Conservation (phyloP, 64 coral and sea anemone species). For the Montipora capricornis region DNA sequence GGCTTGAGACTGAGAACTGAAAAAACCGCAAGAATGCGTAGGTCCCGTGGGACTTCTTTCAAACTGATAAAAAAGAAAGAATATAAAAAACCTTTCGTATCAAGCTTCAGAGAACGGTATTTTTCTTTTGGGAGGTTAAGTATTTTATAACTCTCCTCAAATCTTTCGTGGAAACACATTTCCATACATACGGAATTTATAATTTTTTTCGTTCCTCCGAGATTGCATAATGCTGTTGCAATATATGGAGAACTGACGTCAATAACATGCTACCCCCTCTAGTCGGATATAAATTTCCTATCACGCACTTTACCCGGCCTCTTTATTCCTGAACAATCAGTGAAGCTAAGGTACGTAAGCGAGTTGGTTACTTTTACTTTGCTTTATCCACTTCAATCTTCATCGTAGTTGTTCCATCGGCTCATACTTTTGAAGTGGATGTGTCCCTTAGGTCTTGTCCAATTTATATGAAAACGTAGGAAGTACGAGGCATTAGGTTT, state of each 20-base stretch:
- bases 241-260: constrained; percentile 72
- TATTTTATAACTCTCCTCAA: no score
- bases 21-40: no score
- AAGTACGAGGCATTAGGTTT: neutral
- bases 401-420: neutral
- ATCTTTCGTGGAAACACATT: no score
- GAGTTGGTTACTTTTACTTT: neutral
- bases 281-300: constrained; percentile 28
- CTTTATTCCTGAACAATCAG: constrained; percentile 61
- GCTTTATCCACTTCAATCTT: constrained; percentile 16
- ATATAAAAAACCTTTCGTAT: no score
- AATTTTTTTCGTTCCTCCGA: neutral
- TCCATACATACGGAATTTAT: neutral
- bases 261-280: constrained; percentile 79
- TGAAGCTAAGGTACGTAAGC: constrained; percentile 30
- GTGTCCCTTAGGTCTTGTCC: neutral
- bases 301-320: constrained; percentile 45
- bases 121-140: neutral
- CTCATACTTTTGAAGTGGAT: neutral
- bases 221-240: constrained; percentile 40
- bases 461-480: neutral
- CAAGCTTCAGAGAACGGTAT: neutral
- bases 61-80: no score
- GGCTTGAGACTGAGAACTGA: no score
- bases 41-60: no score